Conservation (phyloP, 2,888 invertebrate genomes). For the Melangyna quadrimaculata region DNA sequence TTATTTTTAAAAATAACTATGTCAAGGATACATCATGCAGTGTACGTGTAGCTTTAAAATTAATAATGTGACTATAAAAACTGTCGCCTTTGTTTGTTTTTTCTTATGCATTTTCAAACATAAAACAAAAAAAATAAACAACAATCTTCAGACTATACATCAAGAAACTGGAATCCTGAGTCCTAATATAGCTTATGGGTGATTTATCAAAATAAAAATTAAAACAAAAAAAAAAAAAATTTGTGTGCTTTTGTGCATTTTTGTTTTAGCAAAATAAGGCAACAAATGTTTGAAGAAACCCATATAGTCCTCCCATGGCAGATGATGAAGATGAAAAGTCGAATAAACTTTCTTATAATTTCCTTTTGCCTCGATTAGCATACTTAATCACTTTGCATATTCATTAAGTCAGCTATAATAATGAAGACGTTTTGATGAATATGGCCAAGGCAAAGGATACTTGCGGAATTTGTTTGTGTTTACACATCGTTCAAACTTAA, state of each 20-base stretch:
- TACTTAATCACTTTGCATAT: slow-evolving; percentile 55
- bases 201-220: not conserved
- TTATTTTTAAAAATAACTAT: slow-evolving; percentile 26
- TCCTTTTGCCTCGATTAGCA: slow-evolving; percentile 63
- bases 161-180: not conserved
- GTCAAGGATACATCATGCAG: slow-evolving; percentile 53
- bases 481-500: not conserved
- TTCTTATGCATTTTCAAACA: slow-evolving; percentile 1
- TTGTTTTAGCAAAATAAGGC: slow-evolving; percentile 1
- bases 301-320: not conserved
- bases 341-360: slow-evolving; percentile 67
- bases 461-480: slow-evolving; percentile 2
- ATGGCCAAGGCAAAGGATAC: slow-evolving; percentile 21
- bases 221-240: not conserved
- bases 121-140: not conserved
- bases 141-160: not conserved
- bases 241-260: not conserved
- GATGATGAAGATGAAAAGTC: slow-evolving; percentile 44
- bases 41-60: not conserved
- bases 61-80: not conserved
- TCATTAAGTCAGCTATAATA: slow-evolving; percentile 49
- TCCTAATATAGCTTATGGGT: not conserved
- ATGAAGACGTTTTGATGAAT: slow-evolving; percentile 56
- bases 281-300: slow-evolving; percentile 45
- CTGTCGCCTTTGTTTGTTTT: not conserved